These are phyloP conservation scores for Pavo muticus DNA, from an alignment of 2,113 vertebrate genomes.

Conservation along the genomic window DNA sequence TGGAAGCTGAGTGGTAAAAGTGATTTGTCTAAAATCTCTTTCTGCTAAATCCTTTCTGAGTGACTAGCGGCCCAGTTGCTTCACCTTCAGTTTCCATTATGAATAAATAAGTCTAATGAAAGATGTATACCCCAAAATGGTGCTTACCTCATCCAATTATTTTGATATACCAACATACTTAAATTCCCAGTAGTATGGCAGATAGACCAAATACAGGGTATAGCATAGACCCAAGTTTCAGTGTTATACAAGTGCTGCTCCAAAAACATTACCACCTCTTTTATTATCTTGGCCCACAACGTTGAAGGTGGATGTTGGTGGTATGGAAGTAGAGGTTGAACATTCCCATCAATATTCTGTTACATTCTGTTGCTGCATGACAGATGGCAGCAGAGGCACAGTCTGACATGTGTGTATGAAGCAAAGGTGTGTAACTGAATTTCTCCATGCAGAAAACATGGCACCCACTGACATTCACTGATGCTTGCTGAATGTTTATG, in stretches of 20 bases:
- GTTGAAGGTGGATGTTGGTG: neutral
- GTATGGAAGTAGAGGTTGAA: neutral
- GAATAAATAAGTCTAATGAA: neutral
- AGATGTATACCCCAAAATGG: neutral
- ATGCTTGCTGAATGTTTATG: neutral
- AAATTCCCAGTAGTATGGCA: neutral
- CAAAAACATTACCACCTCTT: neutral
- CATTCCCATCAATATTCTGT: neutral
- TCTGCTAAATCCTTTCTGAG: neutral
- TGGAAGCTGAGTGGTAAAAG: neutral
- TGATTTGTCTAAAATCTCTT: neutral
- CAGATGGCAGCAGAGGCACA: neutral
- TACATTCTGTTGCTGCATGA: neutral
- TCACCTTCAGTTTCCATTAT: neutral
- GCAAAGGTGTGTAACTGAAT: neutral
- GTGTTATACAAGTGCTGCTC: neutral
- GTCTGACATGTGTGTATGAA: neutral
- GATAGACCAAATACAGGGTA: neutral
- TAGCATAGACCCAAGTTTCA: neutral
- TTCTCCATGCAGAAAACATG: neutral
- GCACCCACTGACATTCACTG: neutral
- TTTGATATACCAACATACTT: neutral
- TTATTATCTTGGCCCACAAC: neutral
- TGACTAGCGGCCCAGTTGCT: neutral
- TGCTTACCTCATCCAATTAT: neutral